phyloP scores from a whole-genome alignment of 2,888 invertebrate species.

The Apamea sordens region DNA sequence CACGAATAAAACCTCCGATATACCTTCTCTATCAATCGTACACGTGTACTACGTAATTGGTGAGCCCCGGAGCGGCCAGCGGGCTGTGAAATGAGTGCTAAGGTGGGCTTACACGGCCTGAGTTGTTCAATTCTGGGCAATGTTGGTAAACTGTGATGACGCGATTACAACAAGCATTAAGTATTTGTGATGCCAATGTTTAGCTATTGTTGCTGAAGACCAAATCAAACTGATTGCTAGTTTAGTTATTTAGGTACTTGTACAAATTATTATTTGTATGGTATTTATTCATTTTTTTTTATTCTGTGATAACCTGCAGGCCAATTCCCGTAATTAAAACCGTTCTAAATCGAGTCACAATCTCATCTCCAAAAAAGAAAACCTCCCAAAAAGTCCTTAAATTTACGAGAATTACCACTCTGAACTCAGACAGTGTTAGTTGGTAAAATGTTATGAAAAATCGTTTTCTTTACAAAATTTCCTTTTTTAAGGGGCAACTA shows the following conservation, averaged over 20 bases:
- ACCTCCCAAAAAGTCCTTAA: too few relatives aligned
- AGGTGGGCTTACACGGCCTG: background rate
- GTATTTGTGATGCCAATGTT: background rate
- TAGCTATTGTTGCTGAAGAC: background rate
- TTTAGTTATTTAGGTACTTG: background rate
- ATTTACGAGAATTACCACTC: too few relatives aligned
- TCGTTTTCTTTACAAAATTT: background rate
- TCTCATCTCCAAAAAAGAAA: too few relatives aligned
- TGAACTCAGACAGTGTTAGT: background rate
- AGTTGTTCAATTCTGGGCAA: background rate
- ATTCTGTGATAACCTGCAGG: background rate
- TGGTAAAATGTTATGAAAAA: background rate
- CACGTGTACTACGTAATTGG: conserved; percentile 8
- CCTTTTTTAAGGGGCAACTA: background rate
- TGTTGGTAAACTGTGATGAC: background rate
- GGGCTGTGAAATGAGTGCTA: conserved; percentile 37
- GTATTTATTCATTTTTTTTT: too few relatives aligned
- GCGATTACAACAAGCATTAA: background rate
- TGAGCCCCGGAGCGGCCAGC: conserved; percentile 14
- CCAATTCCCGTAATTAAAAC: too few relatives aligned
- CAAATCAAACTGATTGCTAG: background rate
- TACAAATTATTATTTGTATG: background rate
- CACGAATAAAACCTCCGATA: background rate
- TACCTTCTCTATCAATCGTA: conserved; percentile 8
- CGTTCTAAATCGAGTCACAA: too few relatives aligned